phyloP scores from a whole-genome alignment of 2,888 invertebrate species.

The Heterodera filipjevi region DNA sequence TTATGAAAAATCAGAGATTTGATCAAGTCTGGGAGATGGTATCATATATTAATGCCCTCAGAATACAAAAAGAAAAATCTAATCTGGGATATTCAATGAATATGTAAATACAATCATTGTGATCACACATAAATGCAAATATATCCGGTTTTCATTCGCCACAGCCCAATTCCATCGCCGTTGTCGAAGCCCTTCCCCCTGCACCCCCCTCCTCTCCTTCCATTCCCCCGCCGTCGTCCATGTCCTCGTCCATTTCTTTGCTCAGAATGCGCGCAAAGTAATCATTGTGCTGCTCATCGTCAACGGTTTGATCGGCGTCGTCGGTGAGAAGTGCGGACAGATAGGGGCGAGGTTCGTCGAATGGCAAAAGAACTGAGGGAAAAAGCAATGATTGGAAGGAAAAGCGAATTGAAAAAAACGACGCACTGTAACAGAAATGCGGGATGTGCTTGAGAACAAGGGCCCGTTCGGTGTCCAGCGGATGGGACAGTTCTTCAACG shows the following conservation, averaged over 20 bases:
- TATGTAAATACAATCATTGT: no score
- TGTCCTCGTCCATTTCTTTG: conserved; percentile 36
- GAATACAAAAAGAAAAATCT: no score
- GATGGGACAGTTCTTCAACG: conserved; percentile 14
- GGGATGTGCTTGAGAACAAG: conserved; percentile 17
- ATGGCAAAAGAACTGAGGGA: conserved; percentile 44
- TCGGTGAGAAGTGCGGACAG: conserved; percentile 28
- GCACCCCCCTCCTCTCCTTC: background rate
- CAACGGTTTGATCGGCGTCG: conserved; percentile 35
- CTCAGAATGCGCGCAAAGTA: conserved; percentile 12
- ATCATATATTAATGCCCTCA: no score
- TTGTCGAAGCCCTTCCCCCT: background rate
- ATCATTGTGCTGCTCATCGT: conserved; percentile 33
- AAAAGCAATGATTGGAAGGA: background rate
- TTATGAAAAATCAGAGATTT: no score
- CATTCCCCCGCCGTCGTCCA: background rate
- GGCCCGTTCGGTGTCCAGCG: conserved; percentile 12
- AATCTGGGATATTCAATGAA: no score
- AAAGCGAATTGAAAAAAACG: background rate
- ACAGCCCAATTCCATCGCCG: background rate
- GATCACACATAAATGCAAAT: no score
- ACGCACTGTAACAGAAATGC: conserved; percentile 8
- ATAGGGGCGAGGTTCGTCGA: conserved; percentile 43
- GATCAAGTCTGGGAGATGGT: no score
- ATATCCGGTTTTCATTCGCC: background rate